phyloP scores from a whole-genome alignment of 1,140 invertebrate species.

The Zophobas morio region DNA sequence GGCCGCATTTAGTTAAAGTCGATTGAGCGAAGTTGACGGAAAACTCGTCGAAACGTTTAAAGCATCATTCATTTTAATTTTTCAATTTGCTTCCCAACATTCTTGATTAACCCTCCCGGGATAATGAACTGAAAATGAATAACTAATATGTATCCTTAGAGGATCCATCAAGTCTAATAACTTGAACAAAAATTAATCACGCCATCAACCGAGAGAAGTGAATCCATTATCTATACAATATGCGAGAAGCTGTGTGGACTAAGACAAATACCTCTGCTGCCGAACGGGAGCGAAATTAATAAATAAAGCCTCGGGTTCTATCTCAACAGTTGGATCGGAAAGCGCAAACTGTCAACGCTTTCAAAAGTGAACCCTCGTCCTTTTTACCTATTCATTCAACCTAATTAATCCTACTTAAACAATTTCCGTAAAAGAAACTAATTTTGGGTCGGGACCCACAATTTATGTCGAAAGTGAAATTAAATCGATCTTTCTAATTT shows the following conservation, averaged over 20 bases:
- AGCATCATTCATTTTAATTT: conserved; percentile 47
- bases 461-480: no score
- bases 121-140: conserved; percentile 51
- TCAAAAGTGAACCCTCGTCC: conserved; percentile 15
- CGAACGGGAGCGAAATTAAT: conserved; percentile 40
- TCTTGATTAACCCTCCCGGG: conserved; percentile 43
- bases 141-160: conserved; percentile 51
- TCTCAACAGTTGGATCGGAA: not conserved
- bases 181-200: conserved; percentile 55
- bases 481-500: no score
- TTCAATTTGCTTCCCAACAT: conserved; percentile 40
- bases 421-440: not conserved
- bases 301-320: conserved; percentile 40
- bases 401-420: not conserved
- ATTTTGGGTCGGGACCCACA: no score
- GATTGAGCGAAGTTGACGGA: not conserved
- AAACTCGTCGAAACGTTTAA: conserved; percentile 29
- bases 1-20: not conserved
- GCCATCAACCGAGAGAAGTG: conserved; percentile 47
- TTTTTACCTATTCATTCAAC: conserved; percentile 17
- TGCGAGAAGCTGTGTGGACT: conserved; percentile 42
- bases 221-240: conserved; percentile 54
- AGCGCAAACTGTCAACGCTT: conserved; percentile 12
- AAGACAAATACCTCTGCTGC: conserved; percentile 47
- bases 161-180: conserved; percentile 53